Evolutionary conservation across 1,140 invertebrate genomes (phyloP), one percentile per base, ranked within the genome.

Genomic region (Cotesia glomerata): DNA sequence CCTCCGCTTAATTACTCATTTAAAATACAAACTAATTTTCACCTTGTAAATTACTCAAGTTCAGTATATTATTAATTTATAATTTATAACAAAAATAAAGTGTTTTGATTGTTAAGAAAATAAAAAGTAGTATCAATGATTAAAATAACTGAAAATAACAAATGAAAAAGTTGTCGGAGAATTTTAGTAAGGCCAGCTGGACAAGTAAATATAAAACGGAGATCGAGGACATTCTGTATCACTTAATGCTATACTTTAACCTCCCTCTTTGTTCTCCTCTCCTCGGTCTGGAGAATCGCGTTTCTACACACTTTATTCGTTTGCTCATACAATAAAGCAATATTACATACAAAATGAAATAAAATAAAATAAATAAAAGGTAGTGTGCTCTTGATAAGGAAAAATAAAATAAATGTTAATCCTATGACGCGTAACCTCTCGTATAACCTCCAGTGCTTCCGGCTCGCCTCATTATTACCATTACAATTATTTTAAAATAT

Each of bases 361-460:
- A 26, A 26, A 26, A 26, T 26, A 26, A 26, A 26, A 14, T 34
- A 26, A 32, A n/a, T 26, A 45, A 45, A 45, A 45, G 7, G 14
- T 9, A 18, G 18, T 39, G 54, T 36, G 54, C 35, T 56, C 66
- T 54, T 54, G 66, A 49, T 34, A 39, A 64, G 39, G 39, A 45
- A 45, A 45, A 45, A 45, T 69, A 35, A 39, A 72, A 59, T 49
- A 16, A 5, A 35, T 49, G 69, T 74, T 76, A 64, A 75, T 74
- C 75, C 78, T 77, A 79, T 74, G 68, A 75, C 67, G 72, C 78
- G 75, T 78, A 78, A 79, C 82, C 78, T 81, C 70, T 69, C 70
- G 65, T 58, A 35, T 16, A 74, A 83, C 84, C 82, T 84, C 79
- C 82, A 78, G 35, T 75, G 75, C 80, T 85, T 85, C 82, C 83